These are phyloP conservation scores for Scaptomyza flava DNA, from an alignment of 2,888 invertebrate genomes.

Conservation along the genomic window DNA sequence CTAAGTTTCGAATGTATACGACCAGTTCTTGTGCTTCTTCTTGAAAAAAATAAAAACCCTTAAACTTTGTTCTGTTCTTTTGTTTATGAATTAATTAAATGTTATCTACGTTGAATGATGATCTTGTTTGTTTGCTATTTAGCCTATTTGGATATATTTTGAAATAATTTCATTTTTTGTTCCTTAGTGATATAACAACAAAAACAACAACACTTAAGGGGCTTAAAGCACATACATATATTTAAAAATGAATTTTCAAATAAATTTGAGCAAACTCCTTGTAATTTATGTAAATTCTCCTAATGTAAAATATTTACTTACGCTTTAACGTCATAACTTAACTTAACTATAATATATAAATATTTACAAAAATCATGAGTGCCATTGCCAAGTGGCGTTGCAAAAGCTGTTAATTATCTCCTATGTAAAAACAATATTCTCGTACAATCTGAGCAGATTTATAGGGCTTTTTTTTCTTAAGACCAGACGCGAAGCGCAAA, in stretches of 20 bases:
- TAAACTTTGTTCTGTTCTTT: slow-evolving; percentile 7
- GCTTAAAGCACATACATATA: slow-evolving; percentile 60
- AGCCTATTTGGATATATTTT: slow-evolving; percentile 48
- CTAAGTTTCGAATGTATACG: slow-evolving; percentile 28
- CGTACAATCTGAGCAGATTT: slow-evolving; percentile 30
- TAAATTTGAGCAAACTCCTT: slow-evolving; percentile 47
- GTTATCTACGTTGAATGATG: slow-evolving; percentile 65
- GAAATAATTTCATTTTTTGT: slow-evolving; percentile 24
- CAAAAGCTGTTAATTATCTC: slow-evolving; percentile 31
- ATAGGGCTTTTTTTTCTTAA: slow-evolving; percentile 43
- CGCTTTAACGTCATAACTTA: slow-evolving; percentile 39
- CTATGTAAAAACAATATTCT: slow-evolving; percentile 42
- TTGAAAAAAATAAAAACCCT: slow-evolving; percentile 14
- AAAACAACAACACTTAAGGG: slow-evolving; percentile 74
- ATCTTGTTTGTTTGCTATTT: slow-evolving; percentile 71
- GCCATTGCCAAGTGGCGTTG: slow-evolving; percentile 34
- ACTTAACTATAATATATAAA: slow-evolving; percentile 42
- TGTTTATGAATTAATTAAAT: slow-evolving; percentile 19
- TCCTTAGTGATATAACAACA: slow-evolving; percentile 71
- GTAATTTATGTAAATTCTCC: slow-evolving; percentile 65
- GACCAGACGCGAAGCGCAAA: slow-evolving; percentile 48
- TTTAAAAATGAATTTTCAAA: slow-evolving; percentile 26
- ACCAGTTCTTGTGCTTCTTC: slow-evolving; percentile 36
- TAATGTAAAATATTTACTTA: slow-evolving; percentile 58
- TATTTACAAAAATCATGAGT: slow-evolving; percentile 30